Evolutionary conservation across 2,113 vertebrate genomes (phyloP), one percentile per base, ranked within the genome.

Genomic region (Monopterus albus): DNA sequence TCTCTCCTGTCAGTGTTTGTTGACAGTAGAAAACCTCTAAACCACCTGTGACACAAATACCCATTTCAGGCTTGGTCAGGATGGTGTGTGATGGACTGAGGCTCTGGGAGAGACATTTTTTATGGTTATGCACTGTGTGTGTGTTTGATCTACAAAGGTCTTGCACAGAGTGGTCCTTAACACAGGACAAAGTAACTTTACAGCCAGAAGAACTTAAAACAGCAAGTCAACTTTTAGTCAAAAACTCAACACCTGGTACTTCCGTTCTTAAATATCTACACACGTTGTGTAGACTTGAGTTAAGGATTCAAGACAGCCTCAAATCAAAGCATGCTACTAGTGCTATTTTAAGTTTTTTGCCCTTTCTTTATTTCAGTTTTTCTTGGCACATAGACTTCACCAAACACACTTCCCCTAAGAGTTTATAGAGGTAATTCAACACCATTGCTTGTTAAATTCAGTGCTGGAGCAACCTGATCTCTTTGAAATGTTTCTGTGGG

Each of bases 11-110:
- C 67, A 51, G 64, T 76, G 63, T 80, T 81, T 81, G 88, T 87
- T 89, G 88, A 88, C 85, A 90, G 85, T 64, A 78, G 75, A 89
- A 86, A 89, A 77, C 75, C 85, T 83, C 75, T 80, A 82, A 86
- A 78, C 82, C 84, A 86, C 56, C 78, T 70, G 33, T 83, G 81
- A 89, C 80, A 84, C 83, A 88, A 81, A 85, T 79, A 83, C 82
- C 70, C 68, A 75, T 78, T 78, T 74, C 75, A 63, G 69, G 82
- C 73, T 81, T 52, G 71, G 75, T 81, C 53, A 51, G 82, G 83
- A 87, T 87, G 88, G 70, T 79, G 59, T 64, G 79, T 43, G 77
- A 84, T 65, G 46, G 68, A 43, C 52, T 61, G 49, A 73, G 57
- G 35, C 31, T 75, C 52, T 71, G 63, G 67, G 74, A 83, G 57